phyloP scores from a whole-genome alignment of 2,888 invertebrate species.

The Nudaria mundana region DNA sequence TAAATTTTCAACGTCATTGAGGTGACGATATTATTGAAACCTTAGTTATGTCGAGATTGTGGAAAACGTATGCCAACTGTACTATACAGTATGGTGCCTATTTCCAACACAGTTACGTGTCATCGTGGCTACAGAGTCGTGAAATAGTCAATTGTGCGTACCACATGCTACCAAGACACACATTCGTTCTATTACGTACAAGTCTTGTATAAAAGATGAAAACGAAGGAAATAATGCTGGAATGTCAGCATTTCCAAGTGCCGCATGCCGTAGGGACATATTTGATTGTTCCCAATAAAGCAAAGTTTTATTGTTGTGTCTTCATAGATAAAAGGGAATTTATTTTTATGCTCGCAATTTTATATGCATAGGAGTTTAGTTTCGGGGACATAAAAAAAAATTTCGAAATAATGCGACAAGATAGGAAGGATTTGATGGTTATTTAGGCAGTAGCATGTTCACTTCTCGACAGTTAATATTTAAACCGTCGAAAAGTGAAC shows the following conservation, averaged over 20 bases:
- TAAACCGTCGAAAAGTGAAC: too few relatives aligned
- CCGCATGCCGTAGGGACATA: background rate
- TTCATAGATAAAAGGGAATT: too few relatives aligned
- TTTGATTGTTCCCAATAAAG: constrained; percentile 3
- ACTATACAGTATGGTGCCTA: constrained; percentile 11
- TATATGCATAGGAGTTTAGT: background rate
- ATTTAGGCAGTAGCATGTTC: too few relatives aligned
- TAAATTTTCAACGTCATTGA: too few relatives aligned
- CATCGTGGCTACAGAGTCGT: constrained; percentile 24
- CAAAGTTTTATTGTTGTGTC: background rate
- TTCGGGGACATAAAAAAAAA: too few relatives aligned
- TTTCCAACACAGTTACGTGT: constrained; percentile 17
- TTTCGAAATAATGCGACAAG: too few relatives aligned
- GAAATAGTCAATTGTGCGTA: constrained; percentile 31
- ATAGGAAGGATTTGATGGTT: too few relatives aligned
- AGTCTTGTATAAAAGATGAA: constrained; percentile 2
- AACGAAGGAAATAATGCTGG: constrained; percentile 1
- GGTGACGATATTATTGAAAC: too few relatives aligned
- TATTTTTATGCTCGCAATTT: background rate
- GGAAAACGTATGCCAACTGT: too few relatives aligned
- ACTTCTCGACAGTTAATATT: too few relatives aligned
- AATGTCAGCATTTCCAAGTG: constrained; percentile 1
- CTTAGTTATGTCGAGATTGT: too few relatives aligned
- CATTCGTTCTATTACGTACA: constrained; percentile 3
- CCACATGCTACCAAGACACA: background rate